These are phyloP conservation scores for Labeo calbasu DNA, from an alignment of 2,797 vertebrate genomes.

Conservation along the genomic window DNA sequence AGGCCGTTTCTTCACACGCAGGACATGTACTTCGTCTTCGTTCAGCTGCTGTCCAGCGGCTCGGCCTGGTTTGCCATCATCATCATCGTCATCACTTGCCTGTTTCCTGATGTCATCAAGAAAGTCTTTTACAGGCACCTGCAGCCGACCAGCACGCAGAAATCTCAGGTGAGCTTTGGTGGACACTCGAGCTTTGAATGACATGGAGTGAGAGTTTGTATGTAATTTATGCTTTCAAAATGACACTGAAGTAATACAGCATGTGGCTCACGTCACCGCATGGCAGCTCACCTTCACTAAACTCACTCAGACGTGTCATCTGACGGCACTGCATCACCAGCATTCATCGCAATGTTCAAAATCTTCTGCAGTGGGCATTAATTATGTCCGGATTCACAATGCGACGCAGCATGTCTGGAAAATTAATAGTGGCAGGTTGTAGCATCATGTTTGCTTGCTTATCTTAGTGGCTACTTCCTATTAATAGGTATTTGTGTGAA, in stretches of 20 bases:
- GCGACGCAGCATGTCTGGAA: background rate
- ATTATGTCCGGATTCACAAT: background rate
- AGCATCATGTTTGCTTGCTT: background rate
- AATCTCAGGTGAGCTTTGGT: constrained; percentile 86
- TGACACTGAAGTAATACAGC: constrained; percentile 29
- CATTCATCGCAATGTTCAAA: background rate
- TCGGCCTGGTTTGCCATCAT: constrained; percentile 97
- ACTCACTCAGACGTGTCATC: constrained; percentile 8
- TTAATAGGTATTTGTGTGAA: background rate
- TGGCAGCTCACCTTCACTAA: constrained; percentile 26
- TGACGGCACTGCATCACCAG: background rate
- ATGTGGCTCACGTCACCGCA: constrained; percentile 51
- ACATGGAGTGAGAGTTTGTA: background rate
- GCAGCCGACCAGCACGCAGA: constrained; percentile 92
- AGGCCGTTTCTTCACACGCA: constrained; percentile 98
- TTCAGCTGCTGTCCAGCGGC: constrained; percentile 94
- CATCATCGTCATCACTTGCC: constrained; percentile 90
- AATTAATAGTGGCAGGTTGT: background rate
- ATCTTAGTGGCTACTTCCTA: background rate
- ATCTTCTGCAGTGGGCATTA: no score
- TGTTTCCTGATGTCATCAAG: constrained; percentile 93
- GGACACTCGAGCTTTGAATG: background rate
- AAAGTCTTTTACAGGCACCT: constrained; percentile 93
- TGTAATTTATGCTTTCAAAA: constrained; percentile 1
- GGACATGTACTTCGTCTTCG: constrained; percentile 98